phyloP scores from a whole-genome alignment of 2,797 vertebrate genomes.

The Heterohyrax brucei region DNA sequence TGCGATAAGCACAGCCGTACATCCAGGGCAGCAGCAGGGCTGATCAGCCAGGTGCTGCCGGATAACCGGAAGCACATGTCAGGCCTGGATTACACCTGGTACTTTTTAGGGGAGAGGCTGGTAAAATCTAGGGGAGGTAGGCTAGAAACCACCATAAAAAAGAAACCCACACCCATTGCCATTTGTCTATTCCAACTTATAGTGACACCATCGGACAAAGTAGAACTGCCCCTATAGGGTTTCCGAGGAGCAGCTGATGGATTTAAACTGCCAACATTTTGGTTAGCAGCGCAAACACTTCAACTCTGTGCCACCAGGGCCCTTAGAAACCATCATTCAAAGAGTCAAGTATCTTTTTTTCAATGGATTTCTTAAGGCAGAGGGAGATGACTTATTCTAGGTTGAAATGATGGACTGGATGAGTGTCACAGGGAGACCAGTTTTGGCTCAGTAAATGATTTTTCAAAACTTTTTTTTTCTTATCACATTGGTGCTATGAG shows the following conservation, averaged over 20 bases:
- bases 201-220: neutral
- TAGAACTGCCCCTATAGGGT: neutral
- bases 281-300: neutral
- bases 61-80: neutral
- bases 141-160: neutral
- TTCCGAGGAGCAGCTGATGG: neutral
- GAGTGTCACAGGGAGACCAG: neutral
- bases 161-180: neutral
- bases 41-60: neutral
- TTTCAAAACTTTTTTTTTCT: neutral
- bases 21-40: neutral
- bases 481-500: neutral
- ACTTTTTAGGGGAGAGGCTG: neutral
- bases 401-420: neutral
- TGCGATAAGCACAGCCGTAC: neutral
- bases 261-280: neutral
- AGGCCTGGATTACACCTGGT: neutral
- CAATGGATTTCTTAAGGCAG: neutral
- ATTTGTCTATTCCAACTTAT: neutral
- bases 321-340: neutral
- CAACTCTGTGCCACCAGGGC: neutral
- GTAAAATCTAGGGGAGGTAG: conserved; percentile 7
- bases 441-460: conserved; percentile 21
- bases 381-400: neutral
- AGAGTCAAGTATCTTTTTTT: conserved; percentile 3